These are phyloP conservation scores for Ophraella communa DNA, from an alignment of 2,888 invertebrate genomes.

Conservation along the genomic window DNA sequence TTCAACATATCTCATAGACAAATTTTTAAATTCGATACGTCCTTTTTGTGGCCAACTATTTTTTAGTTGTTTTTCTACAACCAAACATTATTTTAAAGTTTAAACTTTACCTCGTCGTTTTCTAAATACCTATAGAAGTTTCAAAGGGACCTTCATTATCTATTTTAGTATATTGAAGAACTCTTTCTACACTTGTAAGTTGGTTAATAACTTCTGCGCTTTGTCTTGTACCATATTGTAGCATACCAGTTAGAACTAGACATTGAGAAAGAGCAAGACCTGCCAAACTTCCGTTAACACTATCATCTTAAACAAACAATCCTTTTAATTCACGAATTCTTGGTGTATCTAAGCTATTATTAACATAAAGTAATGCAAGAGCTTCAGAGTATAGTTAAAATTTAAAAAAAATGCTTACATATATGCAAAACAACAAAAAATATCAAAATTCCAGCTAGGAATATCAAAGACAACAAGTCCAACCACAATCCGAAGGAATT, in stretches of 20 bases:
- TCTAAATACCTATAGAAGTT: slow-evolving; percentile 55
- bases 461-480: slow-evolving; percentile 67
- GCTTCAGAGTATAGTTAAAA: too few species aligned
- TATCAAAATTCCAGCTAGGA: slow-evolving; percentile 67
- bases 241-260: slow-evolving; percentile 65
- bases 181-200: slow-evolving; percentile 80
- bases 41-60: slow-evolving; percentile 67
- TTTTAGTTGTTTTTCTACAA: slow-evolving; percentile 57
- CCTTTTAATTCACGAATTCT: too few species aligned
- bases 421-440: slow-evolving; percentile 61
- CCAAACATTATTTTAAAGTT: background rate
- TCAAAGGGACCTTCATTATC: slow-evolving; percentile 72
- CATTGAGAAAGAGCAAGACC: slow-evolving; percentile 47
- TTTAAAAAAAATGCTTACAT: slow-evolving; percentile 42
- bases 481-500: slow-evolving; percentile 72
- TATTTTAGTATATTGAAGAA: slow-evolving; percentile 75
- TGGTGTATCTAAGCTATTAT: background rate
- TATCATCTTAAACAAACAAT: slow-evolving; percentile 5
- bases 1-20: slow-evolving; percentile 68
- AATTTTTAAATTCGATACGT: slow-evolving; percentile 65
- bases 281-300: slow-evolving; percentile 46
- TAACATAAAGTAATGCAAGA: too few species aligned
- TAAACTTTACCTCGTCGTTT: background rate
- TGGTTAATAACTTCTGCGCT: slow-evolving; percentile 77
- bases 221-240: slow-evolving; percentile 82